phyloP scores from a whole-genome alignment of 2,113 vertebrate species.

The Rhabdornis inornatus region DNA sequence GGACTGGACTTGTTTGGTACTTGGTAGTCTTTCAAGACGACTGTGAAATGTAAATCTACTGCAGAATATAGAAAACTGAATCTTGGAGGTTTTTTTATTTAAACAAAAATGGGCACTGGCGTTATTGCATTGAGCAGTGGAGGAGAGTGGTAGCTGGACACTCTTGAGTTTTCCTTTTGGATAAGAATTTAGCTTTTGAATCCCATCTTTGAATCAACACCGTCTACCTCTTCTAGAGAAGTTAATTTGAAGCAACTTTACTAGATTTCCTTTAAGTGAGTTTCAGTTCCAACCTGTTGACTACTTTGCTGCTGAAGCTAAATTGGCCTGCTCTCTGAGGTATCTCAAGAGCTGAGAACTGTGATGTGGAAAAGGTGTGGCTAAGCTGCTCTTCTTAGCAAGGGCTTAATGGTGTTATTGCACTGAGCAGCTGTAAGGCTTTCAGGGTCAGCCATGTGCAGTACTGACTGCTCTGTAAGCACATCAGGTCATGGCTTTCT shows the following conservation, averaged over 20 bases:
- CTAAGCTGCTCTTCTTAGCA: not conserved
- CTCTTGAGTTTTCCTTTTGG: not conserved
- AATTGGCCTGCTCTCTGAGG: not conserved
- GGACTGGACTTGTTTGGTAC: not conserved
- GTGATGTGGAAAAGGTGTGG: not conserved
- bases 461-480: not conserved
- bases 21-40: not conserved
- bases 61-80: not conserved
- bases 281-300: not conserved
- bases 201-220: not conserved
- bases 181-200: not conserved
- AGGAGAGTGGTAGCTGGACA: not conserved
- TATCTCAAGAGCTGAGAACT: not conserved
- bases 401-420: rapidly evolving
- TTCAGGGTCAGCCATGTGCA: not conserved
- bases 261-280: not conserved
- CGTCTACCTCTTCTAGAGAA: not conserved
- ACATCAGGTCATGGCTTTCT: not conserved
- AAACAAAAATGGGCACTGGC: not conserved
- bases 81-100: not conserved
- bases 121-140: not conserved
- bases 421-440: not conserved
- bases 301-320: not conserved
- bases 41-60: not conserved
- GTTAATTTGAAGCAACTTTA: not conserved